These are phyloP conservation scores for Ciconia nigra DNA, from an alignment of 2,797 vertebrate genomes.

Conservation along the genomic window DNA sequence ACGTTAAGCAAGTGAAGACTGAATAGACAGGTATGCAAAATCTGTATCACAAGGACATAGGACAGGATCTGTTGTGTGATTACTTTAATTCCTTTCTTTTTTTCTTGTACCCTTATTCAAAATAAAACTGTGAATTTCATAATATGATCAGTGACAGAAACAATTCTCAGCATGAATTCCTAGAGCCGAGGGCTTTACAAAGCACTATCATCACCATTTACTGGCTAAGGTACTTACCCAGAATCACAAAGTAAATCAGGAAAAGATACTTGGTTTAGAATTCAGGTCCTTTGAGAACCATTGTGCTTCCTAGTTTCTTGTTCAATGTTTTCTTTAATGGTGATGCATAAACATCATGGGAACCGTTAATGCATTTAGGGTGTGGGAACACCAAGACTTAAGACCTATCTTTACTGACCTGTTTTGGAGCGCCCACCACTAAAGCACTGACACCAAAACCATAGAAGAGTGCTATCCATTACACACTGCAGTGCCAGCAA, in stretches of 20 bases:
- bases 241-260: conserved; percentile 6
- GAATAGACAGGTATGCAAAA: neutral
- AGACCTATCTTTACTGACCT: neutral
- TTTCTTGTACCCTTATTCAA: neutral
- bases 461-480: neutral
- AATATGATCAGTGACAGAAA: neutral
- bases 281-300: neutral
- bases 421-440: neutral
- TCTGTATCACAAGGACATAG: neutral
- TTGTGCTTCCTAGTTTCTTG: neutral
- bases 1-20: neutral
- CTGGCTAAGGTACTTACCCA: neutral
- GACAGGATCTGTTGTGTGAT: neutral
- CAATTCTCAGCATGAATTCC: neutral
- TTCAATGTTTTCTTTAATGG: conserved; percentile 1
- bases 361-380: neutral
- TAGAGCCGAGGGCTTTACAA: neutral
- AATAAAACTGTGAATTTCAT: neutral
- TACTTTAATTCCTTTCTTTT: neutral
- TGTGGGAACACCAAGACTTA: neutral
- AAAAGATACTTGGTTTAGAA: neutral
- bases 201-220: neutral
- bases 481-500: neutral
- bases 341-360: neutral
- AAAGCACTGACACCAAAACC: neutral